These are phyloP conservation scores for Phenganax stokvisi DNA, from an alignment of 92 coral and sea anemone genomes.

Conservation along the genomic window DNA sequence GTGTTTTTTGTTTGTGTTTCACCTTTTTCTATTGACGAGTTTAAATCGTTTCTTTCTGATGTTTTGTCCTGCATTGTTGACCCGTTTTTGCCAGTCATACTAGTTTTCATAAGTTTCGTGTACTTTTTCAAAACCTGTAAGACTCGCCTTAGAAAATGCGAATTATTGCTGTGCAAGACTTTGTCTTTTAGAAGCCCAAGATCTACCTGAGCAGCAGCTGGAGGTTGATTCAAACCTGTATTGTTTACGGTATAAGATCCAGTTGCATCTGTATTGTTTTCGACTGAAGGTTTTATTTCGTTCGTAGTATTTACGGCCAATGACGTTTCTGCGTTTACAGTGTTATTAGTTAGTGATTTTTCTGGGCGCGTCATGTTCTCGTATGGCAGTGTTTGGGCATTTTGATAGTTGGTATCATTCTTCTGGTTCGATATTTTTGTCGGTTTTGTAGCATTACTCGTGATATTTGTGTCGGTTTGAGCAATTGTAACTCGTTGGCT, in stretches of 20 bases:
- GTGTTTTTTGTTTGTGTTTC: not conserved
- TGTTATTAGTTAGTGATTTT: not conserved
- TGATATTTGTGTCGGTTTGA: not conserved
- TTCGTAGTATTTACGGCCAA: not conserved
- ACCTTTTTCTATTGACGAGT: not conserved
- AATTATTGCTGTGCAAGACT: constrained; percentile 31
- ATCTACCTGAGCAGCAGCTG: constrained; percentile 22
- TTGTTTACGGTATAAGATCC: not conserved
- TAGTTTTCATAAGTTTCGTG: constrained; percentile 35
- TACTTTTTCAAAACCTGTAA: constrained; percentile 28
- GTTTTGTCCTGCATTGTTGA: not conserved
- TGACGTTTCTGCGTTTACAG: not conserved
- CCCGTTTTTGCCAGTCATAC: constrained; percentile 21
- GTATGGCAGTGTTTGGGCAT: too few relatives aligned
- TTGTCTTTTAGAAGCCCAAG: constrained; percentile 31
- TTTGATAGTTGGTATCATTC: not conserved
- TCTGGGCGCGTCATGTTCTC: not conserved
- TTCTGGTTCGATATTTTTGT: not conserved
- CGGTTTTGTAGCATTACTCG: not conserved
- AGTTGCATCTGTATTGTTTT: not conserved
- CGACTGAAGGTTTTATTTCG: not conserved
- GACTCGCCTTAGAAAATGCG: constrained; percentile 28
- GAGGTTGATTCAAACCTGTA: not conserved
- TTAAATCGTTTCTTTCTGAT: not conserved
- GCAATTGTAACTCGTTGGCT: not conserved